These are phyloP conservation scores for Megastigmus dorsalis DNA, from an alignment of 2,888 invertebrate species.

Conservation along the genomic window DNA sequence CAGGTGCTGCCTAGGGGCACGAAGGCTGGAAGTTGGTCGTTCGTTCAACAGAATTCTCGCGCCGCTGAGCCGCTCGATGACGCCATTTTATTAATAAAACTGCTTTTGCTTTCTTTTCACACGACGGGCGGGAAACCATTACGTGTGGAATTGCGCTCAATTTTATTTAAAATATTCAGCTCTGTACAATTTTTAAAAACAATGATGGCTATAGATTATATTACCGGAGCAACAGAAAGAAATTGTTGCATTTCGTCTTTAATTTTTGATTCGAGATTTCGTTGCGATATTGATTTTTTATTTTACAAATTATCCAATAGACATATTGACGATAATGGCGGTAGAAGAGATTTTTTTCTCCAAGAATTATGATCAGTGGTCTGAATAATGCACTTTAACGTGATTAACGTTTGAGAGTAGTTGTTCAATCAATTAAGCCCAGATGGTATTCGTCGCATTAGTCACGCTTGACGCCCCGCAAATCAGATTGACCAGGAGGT, in stretches of 20 bases:
- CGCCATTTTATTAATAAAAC: constrained; percentile 23
- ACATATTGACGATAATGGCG: too few species aligned
- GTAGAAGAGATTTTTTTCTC: too few species aligned
- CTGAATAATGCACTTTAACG: constrained; percentile 18
- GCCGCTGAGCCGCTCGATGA: background rate
- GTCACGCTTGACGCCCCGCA: constrained; percentile 16
- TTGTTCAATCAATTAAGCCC: constrained; percentile 38
- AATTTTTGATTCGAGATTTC: too few species aligned
- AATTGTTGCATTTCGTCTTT: too few species aligned
- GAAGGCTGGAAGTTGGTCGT: background rate
- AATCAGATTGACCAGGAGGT: constrained; percentile 31
- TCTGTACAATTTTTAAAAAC: too few species aligned
- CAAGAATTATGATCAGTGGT: background rate
- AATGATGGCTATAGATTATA: too few species aligned
- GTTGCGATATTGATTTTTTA: too few species aligned
- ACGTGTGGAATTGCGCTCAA: too few species aligned
- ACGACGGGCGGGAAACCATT: too few species aligned
- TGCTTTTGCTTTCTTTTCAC: background rate
- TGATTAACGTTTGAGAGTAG: constrained; percentile 17
- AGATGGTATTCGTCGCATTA: constrained; percentile 25
- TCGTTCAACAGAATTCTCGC: constrained; percentile 4
- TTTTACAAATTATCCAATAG: too few species aligned
- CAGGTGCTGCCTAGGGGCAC: background rate
- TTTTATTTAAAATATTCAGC: too few species aligned
- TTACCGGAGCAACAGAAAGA: too few species aligned